These are phyloP conservation scores for Pachycephala philippinensis DNA, from an alignment of 2,113 vertebrate genomes.

Conservation along the genomic window DNA sequence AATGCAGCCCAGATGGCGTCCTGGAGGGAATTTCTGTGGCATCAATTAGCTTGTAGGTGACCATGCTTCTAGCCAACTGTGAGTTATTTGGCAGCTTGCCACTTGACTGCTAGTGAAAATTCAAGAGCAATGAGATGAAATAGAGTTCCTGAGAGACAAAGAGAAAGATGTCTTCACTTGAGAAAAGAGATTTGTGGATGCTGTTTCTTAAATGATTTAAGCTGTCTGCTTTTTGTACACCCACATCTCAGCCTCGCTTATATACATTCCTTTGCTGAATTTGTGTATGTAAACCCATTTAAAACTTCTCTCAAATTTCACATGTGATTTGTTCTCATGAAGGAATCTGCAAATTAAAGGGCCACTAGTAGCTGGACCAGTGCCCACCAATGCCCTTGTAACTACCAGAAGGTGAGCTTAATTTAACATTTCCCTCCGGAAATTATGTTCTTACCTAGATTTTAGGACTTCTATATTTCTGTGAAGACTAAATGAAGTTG, in stretches of 20 bases:
- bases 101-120: constrained; percentile 34
- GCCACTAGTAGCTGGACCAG: neutral
- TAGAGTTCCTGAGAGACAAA: constrained; percentile 45
- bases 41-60: constrained; percentile 63
- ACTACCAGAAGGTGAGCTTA: neutral
- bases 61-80: constrained; percentile 38
- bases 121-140: constrained; percentile 29
- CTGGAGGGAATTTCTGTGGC: constrained; percentile 56
- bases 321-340: neutral
- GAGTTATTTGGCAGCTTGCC: constrained; percentile 45
- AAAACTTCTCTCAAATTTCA: neutral
- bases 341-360: neutral
- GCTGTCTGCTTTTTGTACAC: neutral
- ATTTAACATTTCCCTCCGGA: neutral
- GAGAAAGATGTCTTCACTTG: constrained; percentile 33
- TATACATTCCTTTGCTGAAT: neutral
- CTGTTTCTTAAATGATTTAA: neutral
- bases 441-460: neutral
- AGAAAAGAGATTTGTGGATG: neutral
- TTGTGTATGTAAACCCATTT: neutral
- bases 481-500: neutral
- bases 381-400: neutral
- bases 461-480: neutral
- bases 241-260: neutral
- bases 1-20: constrained; percentile 51